These are phyloP conservation scores for Chaunax sp. DNA, from an alignment of 2,797 vertebrate species.

Conservation along the genomic window DNA sequence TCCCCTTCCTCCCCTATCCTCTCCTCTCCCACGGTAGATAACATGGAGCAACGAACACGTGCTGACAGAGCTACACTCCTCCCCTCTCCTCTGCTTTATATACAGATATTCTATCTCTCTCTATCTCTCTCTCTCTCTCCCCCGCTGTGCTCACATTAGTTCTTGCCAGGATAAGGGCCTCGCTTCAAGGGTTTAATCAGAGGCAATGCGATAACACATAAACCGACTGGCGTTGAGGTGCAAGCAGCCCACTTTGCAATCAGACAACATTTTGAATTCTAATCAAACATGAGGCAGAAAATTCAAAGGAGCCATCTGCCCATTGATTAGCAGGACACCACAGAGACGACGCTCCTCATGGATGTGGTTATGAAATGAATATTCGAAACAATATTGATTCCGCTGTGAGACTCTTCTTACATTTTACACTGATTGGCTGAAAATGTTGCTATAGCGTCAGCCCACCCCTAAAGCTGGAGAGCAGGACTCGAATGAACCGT, in stretches of 20 bases:
- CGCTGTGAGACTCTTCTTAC: neutral
- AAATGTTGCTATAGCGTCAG: neutral
- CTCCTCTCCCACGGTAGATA: constrained; percentile 22
- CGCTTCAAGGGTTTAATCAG: constrained; percentile 71
- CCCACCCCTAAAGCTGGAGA: neutral
- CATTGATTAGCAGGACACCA: constrained; percentile 63
- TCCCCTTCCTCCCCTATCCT: constrained; percentile 1
- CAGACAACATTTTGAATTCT: constrained; percentile 61
- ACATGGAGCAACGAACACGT: constrained; percentile 42
- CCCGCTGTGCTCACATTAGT: constrained; percentile 2
- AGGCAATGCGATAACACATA: constrained; percentile 34
- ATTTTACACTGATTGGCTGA: constrained; percentile 7
- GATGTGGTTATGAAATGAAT: constrained; percentile 40
- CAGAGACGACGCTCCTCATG: constrained; percentile 38
- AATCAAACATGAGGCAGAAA: constrained; percentile 54
- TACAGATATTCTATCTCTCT: constrained; percentile 18
- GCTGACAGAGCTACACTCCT: constrained; percentile 32
- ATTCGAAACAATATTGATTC: constrained; percentile 44
- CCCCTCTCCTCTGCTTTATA: constrained; percentile 8
- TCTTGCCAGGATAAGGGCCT: constrained; percentile 55
- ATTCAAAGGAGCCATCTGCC: constrained; percentile 61
- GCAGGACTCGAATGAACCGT: no score
- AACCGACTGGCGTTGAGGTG: constrained; percentile 5
- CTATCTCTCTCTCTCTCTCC: neutral
- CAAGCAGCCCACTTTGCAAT: constrained; percentile 59